phyloP scores from a whole-genome alignment of 92 coral and sea anemone species.

The Palythoa grandis region DNA sequence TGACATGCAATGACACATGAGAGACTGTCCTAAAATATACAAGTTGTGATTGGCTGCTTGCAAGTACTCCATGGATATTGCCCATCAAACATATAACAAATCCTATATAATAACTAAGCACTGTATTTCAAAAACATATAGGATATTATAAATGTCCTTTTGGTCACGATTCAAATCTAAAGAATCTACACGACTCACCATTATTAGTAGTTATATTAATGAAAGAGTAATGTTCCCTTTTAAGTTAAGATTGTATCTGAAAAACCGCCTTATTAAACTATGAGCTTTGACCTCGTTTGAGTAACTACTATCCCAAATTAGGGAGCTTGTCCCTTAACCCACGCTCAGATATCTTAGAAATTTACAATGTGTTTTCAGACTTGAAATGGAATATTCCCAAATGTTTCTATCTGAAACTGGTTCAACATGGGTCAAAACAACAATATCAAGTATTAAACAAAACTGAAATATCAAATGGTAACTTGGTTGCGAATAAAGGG shows the following conservation, averaged over 20 bases:
- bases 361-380: background rate
- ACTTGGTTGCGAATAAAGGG: background rate
- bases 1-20: background rate
- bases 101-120: background rate
- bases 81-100: background rate
- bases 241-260: background rate
- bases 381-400: background rate
- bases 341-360: background rate
- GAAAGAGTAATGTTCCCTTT: background rate
- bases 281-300: conserved; percentile 8
- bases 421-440: background rate
- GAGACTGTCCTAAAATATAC: conserved; percentile 5
- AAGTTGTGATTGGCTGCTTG: background rate
- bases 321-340: background rate
- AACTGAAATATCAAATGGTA: background rate
- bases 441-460: conserved; percentile 4
- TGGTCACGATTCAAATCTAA: background rate
- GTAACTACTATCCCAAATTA: conserved; percentile 11
- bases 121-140: background rate
- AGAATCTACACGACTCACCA: background rate
- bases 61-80: background rate
- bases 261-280: background rate
- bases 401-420: background rate
- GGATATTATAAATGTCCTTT: background rate
- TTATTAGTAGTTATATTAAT: background rate